phyloP scores from a whole-genome alignment of 2,888 invertebrate species.

The Hermaeophaga mercurialis region DNA sequence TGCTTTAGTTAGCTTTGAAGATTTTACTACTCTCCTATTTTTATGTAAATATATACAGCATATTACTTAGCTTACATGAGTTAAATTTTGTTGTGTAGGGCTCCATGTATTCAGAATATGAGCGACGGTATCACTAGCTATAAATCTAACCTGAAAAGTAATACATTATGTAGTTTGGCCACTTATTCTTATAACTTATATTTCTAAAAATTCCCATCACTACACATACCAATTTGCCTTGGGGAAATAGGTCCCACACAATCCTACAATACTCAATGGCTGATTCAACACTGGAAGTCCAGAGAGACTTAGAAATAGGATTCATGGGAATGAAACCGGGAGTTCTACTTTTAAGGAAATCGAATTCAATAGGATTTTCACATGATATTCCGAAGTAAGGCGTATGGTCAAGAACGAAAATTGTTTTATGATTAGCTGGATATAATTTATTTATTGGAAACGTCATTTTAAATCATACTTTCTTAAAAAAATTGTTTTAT shows the following conservation, averaged over 20 bases:
- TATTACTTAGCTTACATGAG: slow-evolving; percentile 71
- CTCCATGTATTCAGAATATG: slow-evolving; percentile 87
- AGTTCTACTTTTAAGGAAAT: slow-evolving; percentile 72
- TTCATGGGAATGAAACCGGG: slow-evolving; percentile 76
- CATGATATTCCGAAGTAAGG: slow-evolving; percentile 88
- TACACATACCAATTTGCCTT: slow-evolving; percentile 75
- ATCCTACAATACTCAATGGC: slow-evolving; percentile 95
- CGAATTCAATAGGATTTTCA: slow-evolving; percentile 83
- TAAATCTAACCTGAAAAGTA: slow-evolving; percentile 72
- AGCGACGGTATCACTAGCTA: slow-evolving; percentile 85
- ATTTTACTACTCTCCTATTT: too few species aligned
- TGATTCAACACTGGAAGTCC: slow-evolving; percentile 96
- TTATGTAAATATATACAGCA: neutral
- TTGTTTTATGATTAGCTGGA: slow-evolving; percentile 83
- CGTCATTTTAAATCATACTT: slow-evolving; percentile 24
- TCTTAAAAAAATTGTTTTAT: too few species aligned
- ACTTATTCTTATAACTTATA: too few species aligned
- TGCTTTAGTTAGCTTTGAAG: too few species aligned
- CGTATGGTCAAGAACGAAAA: slow-evolving; percentile 93
- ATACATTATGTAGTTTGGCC: neutral
- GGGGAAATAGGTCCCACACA: slow-evolving; percentile 96
- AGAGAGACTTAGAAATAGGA: slow-evolving; percentile 89
- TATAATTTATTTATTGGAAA: slow-evolving; percentile 33
- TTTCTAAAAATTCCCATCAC: too few species aligned
- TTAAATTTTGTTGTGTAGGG: slow-evolving; percentile 80